These are phyloP conservation scores for Empidonax alnorum DNA, from an alignment of 2,113 vertebrate genomes.

Conservation along the genomic window DNA sequence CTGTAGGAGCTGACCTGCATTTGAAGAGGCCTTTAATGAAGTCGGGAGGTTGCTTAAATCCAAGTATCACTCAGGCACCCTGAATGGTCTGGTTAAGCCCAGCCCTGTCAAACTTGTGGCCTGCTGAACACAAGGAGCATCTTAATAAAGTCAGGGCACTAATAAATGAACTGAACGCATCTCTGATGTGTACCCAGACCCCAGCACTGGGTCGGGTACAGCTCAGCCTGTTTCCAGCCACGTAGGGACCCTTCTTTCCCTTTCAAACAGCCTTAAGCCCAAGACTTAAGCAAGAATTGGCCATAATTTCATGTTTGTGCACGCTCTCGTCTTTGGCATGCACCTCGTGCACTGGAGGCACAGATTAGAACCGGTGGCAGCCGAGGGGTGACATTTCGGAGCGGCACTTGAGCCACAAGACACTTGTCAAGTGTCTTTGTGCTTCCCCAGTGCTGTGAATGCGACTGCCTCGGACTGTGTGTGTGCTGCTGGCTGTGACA, in stretches of 20 bases:
- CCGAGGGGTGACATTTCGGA: background rate
- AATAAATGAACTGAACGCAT: background rate
- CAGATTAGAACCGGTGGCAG: background rate
- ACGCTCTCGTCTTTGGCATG: background rate
- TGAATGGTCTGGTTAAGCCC: conserved; percentile 13
- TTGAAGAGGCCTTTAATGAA: background rate
- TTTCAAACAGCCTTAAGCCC: background rate
- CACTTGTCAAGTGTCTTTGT: background rate
- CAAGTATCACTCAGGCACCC: background rate
- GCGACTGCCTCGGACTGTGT: rapidly evolving
- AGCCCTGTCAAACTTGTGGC: background rate
- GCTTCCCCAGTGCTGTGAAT: background rate
- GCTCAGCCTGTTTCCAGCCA: background rate
- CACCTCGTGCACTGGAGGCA: background rate
- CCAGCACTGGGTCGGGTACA: background rate
- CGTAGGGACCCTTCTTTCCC: rapidly evolving
- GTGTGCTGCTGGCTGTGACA: background rate
- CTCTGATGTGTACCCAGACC: background rate
- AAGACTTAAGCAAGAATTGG: background rate
- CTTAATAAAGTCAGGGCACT: background rate
- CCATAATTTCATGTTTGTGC: background rate
- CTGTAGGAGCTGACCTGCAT: background rate
- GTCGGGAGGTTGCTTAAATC: background rate
- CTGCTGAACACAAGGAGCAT: background rate
- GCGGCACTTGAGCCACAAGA: background rate